Evolutionary conservation across 1,140 invertebrate species (phyloP).

Genomic region (Panagrolaimus sp.): DNA sequence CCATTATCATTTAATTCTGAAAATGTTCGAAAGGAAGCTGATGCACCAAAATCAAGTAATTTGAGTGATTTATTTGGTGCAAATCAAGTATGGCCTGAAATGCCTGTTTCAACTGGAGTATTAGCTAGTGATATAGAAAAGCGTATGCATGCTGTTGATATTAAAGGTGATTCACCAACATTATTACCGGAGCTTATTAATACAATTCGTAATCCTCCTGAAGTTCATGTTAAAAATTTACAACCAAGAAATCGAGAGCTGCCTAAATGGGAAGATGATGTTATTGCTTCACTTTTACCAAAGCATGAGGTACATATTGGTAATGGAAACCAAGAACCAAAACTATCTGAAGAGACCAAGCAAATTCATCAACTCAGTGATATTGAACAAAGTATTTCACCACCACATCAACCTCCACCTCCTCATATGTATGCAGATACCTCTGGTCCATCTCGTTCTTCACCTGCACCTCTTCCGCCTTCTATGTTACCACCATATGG

Average conservation of each 20-base stretch:
- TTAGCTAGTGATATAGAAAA: slow-evolving; percentile 6
- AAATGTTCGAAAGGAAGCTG: not conserved
- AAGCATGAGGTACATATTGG: no score
- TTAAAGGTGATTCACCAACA: not conserved
- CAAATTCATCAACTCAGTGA: no score
- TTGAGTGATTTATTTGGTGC: not conserved
- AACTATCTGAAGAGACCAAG: no score
- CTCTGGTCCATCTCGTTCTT: no score
- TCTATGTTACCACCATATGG: not conserved
- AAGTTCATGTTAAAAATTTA: not conserved
- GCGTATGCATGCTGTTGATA: not conserved
- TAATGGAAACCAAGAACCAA: no score
- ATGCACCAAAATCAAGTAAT: not conserved
- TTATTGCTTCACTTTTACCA: no score
- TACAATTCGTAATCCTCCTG: slow-evolving; percentile 10
- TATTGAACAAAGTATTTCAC: no score
- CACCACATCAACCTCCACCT: no score
- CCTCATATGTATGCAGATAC: no score
- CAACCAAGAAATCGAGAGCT: no score
- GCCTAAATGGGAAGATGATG: no score
- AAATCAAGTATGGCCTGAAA: not conserved
- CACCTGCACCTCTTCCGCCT: no score
- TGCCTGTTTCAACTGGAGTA: not conserved
- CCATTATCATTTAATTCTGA: not conserved
- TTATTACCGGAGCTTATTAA: slow-evolving; percentile 5